Percentiles rank a stretch among this genome's conserved stretches.
Conservation (phyloP, 2,797 vertebrate genomes). For the Carapus acus region DNA sequence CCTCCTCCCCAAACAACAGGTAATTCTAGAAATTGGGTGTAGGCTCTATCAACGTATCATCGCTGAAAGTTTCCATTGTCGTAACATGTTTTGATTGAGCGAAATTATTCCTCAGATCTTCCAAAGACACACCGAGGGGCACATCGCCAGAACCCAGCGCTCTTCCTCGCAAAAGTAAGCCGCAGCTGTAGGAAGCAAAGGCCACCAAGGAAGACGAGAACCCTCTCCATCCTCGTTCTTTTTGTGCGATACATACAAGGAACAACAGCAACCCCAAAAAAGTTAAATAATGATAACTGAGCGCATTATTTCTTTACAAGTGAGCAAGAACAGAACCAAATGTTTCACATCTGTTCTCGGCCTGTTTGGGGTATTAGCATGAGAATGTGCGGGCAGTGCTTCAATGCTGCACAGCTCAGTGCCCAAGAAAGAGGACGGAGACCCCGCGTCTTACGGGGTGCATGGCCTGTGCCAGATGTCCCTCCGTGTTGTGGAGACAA, state of each 20-base stretch:
- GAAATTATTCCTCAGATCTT: slow-evolving; percentile 7
- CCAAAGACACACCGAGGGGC: slow-evolving; percentile 3
- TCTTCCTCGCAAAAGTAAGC: slow-evolving; percentile 7
- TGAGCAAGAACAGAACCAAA: slow-evolving; percentile 87
- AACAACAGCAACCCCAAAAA: too few relatives aligned
- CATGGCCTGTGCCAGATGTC: slow-evolving; percentile 82
- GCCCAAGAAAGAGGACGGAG: slow-evolving; percentile 74
- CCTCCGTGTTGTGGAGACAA: slow-evolving; percentile 68
- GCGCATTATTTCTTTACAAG: slow-evolving; percentile 91
- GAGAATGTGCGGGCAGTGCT: slow-evolving; percentile 80
- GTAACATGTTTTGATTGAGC: neutral
- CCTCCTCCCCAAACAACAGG: too few relatives aligned
- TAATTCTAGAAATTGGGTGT: neutral
- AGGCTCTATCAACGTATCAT: neutral
- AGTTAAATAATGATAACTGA: slow-evolving; percentile 71
- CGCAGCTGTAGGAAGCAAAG: slow-evolving; percentile 30
- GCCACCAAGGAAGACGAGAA: slow-evolving; percentile 80
- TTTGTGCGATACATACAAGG: slow-evolving; percentile 58
- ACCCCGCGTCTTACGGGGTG: slow-evolving; percentile 59
- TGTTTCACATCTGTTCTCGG: slow-evolving; percentile 92
- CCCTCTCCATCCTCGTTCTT: slow-evolving; percentile 35
- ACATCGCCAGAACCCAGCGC: slow-evolving; percentile 12
- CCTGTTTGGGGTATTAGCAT: slow-evolving; percentile 84
- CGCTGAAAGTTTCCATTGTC: neutral
- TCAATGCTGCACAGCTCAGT: slow-evolving; percentile 80